Base-by-base conservation (phyloP, 2,888 invertebrate genomes). In the Drosophila helvetica region DNA sequence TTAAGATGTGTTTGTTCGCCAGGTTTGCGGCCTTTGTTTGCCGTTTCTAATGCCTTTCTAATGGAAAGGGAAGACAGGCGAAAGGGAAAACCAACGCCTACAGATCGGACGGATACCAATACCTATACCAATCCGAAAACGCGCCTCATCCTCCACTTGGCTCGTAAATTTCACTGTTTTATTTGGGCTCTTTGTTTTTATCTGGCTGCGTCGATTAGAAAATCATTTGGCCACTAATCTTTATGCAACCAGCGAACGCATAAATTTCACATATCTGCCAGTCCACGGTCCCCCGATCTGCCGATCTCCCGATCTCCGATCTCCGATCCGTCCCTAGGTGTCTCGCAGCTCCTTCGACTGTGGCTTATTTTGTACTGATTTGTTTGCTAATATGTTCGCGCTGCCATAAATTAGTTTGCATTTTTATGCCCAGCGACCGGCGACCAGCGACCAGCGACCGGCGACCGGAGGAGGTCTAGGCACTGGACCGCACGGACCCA, bases 351-450 rank as follows among this genome's bases (percentile, higher is more conserved):
- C 54, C 19, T 51, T 47, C n/a, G 54, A 10, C 53, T 43, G 77
- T 74, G 78, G 76, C 85, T 89, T 89, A 89, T 88, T 87, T 89
- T 89, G 90, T 88, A 89, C 89, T 89, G 86, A 89, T 89, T 84
- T 83, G 89, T 80, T 89, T 89, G 82, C 89, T 87, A 88, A 89
- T 88, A 89, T 78, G 90, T 87, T 89, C 72, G 89, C 88, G 76
- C 81, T 79, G 90, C 80, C 80, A 89, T 88, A 88, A 89, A 89
- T 88, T 87, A 83, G 78, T 79, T 78, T 81, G 87, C 84, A 88
- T 79, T 81, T 81, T 78, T 74, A 71, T 78, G 68, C 74, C 63
- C 61, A 59, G 46, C 68, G 75, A 69, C 38, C 38, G 38, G 7
- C 15, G 38, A 38, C 74, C 60, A 74, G 53, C 19, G 19, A 22